Evolutionary conservation across 2,888 invertebrate genomes (phyloP), one percentile per base, ranked within the genome.

Genomic region (Clusia tigrina): DNA sequence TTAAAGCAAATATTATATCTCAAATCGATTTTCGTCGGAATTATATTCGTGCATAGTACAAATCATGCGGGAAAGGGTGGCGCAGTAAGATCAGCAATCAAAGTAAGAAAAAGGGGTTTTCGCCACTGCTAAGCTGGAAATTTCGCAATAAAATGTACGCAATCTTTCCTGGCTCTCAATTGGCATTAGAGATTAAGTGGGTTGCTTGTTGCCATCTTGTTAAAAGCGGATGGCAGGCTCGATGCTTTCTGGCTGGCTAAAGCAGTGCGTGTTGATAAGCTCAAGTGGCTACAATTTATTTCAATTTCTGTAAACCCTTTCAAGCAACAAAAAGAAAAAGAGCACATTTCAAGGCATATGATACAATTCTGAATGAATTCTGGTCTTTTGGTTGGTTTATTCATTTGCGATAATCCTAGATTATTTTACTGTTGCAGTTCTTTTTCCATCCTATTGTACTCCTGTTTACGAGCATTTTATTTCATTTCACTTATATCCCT

Each of bases 281-380:
- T 48, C n/a, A 48, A 48, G 48, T 48, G 48, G 5, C 5, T n/a
- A 18, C 48, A 18, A 48, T 48, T 48, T 48, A 48, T 48, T 48
- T 48, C 48, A 48, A 48, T 48, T 48, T 48, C n/a, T 10, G 9
- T 48, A 32, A 32, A 32, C 32, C 32, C 5, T 32, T 32, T 32
- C 5, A 12, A 32, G 6, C 32, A 32, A 32, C 32, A 32, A 32
- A 32, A 12, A 32, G n/a, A n/a, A n/a, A n/a, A n/a, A n/a, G n/a
- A n/a, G n/a, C n/a, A n/a, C n/a, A n/a, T n/a, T n/a, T n/a, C n/a
- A n/a, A n/a, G n/a, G n/a, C n/a, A n/a, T n/a, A n/a, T n/a, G n/a
- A n/a, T n/a, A n/a, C n/a, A n/a, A n/a, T n/a, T n/a, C n/a, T n/a
- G n/a, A n/a, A n/a, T n/a, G n/a, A n/a, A n/a, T n/a, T n/a, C n/a